These are phyloP conservation scores for Lycaon pictus DNA, from an alignment of 2,113 vertebrate genomes.

Conservation along the genomic window DNA sequence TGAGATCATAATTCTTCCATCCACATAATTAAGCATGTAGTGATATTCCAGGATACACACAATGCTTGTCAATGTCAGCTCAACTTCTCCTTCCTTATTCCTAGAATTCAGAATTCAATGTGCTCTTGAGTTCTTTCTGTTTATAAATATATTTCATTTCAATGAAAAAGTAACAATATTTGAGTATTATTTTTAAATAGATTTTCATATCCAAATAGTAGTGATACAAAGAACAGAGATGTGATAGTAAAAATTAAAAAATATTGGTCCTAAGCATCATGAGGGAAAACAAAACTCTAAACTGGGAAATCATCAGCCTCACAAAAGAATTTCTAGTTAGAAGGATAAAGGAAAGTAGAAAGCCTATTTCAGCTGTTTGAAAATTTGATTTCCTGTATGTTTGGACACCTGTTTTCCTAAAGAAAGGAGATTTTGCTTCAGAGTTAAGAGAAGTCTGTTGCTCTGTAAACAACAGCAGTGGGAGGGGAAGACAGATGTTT, in stretches of 20 bases:
- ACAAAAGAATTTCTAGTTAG: not conserved
- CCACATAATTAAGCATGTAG: not conserved
- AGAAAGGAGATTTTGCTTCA: not conserved
- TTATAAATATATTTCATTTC: not conserved
- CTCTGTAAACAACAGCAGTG: constrained; percentile 57
- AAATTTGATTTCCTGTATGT: constrained; percentile 22
- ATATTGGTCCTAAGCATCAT: not conserved
- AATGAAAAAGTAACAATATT: not conserved
- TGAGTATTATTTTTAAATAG: not conserved
- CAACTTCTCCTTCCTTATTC: not conserved
- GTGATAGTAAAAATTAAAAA: not conserved
- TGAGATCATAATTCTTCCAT: not conserved
- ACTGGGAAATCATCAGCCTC: not conserved
- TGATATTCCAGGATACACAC: not conserved
- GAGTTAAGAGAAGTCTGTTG: not conserved
- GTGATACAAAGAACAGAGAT: not conserved
- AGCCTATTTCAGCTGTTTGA: not conserved
- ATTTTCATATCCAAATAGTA: not conserved
- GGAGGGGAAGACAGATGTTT: constrained; percentile 69
- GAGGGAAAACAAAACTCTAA: not conserved
- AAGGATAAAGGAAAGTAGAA: not conserved
- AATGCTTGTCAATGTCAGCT: not conserved
- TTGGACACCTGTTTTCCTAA: constrained; percentile 55
- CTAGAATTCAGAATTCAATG: not conserved
- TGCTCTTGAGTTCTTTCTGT: not conserved